A percentile compares a stretch with the other conserved stretches of the same genome.
Evolutionary conservation across 1,140 invertebrate genomes (phyloP).

Genomic region (Euura lappo): DNA sequence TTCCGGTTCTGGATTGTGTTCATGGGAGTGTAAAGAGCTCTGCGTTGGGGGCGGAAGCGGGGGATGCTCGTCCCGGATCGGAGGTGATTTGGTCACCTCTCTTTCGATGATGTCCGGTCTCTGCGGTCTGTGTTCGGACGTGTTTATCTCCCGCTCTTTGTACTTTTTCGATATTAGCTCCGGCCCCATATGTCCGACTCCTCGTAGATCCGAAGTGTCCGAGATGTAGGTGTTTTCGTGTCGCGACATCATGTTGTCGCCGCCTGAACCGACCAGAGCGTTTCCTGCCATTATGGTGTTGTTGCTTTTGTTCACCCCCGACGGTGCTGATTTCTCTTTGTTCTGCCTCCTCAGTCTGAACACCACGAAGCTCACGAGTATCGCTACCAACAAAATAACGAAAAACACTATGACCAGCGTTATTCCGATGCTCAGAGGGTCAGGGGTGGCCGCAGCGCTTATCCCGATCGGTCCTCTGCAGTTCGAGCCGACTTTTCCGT

Average conservation of each 20-base stretch:
- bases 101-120: conserved; percentile 92
- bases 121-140: conserved; percentile 73
- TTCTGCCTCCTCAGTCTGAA: conserved; percentile 84
- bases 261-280: conserved; percentile 39
- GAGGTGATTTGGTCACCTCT: conserved; percentile 83
- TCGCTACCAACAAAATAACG: conserved; percentile 85
- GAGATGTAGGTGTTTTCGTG: conserved; percentile 59
- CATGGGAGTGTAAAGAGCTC: conserved; percentile 69
- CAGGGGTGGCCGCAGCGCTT: conserved; percentile 76
- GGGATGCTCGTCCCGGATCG: conserved; percentile 76
- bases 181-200: conserved; percentile 74
- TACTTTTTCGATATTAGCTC: conserved; percentile 86
- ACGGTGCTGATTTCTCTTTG: conserved; percentile 73
- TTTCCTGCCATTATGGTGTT: conserved; percentile 53
- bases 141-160: conserved; percentile 81
- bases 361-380: conserved; percentile 87
- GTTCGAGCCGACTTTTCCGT: conserved; percentile 73
- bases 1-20: conserved; percentile 75
- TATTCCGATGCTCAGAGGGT: conserved; percentile 88
- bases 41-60: conserved; percentile 71
- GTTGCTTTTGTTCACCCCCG: conserved; percentile 50
- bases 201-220: conserved; percentile 57
- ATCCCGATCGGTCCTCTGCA: conserved; percentile 75
- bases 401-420: conserved; percentile 95
- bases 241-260: conserved; percentile 49